These are phyloP conservation scores for Pogonophryne albipinna DNA, from an alignment of 2,797 vertebrate genomes.

Conservation along the genomic window DNA sequence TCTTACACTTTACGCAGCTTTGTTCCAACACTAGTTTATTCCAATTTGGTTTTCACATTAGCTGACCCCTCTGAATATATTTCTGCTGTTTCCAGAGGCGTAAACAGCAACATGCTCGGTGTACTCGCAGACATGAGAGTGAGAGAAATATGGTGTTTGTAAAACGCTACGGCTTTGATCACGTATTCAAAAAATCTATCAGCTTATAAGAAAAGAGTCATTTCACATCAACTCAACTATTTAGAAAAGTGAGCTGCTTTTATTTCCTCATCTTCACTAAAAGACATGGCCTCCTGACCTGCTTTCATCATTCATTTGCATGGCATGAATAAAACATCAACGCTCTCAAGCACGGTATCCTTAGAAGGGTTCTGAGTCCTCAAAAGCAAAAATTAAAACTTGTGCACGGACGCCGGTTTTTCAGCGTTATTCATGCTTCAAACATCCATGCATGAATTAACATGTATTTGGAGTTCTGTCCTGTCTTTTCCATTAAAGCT, in stretches of 20 bases:
- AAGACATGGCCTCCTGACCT: slow-evolving; percentile 9
- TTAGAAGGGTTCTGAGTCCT: slow-evolving; percentile 1
- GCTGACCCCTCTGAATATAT: slow-evolving; percentile 24
- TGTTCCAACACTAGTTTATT: slow-evolving; percentile 27
- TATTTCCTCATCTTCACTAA: background rate
- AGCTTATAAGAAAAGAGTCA: background rate
- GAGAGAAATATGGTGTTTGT: slow-evolving; percentile 15
- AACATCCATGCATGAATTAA: slow-evolving; percentile 4
- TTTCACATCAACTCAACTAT: background rate
- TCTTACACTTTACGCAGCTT: slow-evolving; percentile 7
- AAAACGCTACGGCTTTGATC: slow-evolving; percentile 26
- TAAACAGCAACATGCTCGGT: slow-evolving; percentile 34
- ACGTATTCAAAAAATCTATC: slow-evolving; percentile 24
- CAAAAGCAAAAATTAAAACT: slow-evolving; percentile 19
- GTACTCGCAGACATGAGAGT: slow-evolving; percentile 16
- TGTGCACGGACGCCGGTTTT: too few species aligned
- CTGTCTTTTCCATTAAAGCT: background rate
- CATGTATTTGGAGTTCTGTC: slow-evolving; percentile 10
- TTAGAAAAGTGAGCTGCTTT: too few species aligned
- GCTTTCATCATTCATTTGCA: slow-evolving; percentile 30
- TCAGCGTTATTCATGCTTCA: slow-evolving; percentile 7
- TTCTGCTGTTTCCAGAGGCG: slow-evolving; percentile 34
- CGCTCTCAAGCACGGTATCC: background rate
- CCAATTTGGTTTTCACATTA: slow-evolving; percentile 23
- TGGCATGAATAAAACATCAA: slow-evolving; percentile 41